These are phyloP conservation scores for Mesochorus sp. DNA, from an alignment of 2,888 invertebrate species.

Conservation along the genomic window DNA sequence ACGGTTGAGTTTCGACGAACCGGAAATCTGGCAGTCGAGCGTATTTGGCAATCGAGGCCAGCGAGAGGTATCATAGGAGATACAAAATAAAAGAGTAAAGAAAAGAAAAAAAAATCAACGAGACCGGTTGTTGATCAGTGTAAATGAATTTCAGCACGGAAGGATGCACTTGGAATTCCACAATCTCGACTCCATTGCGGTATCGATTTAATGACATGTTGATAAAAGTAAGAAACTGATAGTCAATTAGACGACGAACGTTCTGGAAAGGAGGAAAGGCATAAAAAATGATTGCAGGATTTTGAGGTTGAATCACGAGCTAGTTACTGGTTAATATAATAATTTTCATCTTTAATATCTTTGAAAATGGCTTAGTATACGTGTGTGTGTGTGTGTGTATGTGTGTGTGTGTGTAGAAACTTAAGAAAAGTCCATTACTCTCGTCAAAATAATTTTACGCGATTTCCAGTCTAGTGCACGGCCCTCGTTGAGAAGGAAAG, in stretches of 20 bases:
- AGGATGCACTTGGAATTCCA: neutral
- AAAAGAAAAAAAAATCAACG: neutral
- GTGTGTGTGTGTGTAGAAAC: neutral
- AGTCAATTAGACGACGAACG: too few species aligned
- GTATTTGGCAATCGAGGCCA: slow-evolving; percentile 34
- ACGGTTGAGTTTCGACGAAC: slow-evolving; percentile 32
- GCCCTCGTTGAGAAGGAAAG: neutral
- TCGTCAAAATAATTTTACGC: neutral
- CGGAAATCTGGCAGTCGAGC: slow-evolving; percentile 50
- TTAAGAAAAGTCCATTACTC: neutral
- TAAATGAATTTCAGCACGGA: slow-evolving; percentile 1
- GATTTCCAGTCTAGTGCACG: neutral
- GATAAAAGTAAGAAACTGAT: too few species aligned
- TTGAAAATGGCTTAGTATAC: too few species aligned
- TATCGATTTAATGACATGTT: too few species aligned
- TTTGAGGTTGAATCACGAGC: too few species aligned
- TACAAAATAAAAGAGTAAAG: slow-evolving; percentile 7
- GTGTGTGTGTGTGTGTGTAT: too few species aligned
- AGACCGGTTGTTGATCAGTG: slow-evolving; percentile 4
- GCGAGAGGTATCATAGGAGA: neutral
- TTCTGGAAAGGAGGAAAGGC: too few species aligned
- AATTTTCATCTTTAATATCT: too few species aligned
- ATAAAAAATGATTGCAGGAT: too few species aligned
- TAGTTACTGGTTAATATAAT: too few species aligned
- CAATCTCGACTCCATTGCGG: neutral